Evolutionary conservation across 2,113 vertebrate genomes (phyloP).

Genomic region (Natator depressus): DNA sequence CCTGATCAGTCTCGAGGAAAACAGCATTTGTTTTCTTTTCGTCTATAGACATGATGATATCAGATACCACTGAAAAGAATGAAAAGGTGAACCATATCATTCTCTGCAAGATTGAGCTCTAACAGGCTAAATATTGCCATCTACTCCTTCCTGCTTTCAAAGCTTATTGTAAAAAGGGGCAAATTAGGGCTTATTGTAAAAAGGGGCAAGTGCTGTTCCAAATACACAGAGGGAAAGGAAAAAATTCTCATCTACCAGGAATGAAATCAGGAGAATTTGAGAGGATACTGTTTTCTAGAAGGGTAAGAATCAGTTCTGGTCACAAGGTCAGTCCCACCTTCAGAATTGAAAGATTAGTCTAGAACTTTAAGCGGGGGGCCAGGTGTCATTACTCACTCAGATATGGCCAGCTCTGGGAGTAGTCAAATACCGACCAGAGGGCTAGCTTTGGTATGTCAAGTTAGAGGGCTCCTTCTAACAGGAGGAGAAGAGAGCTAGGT

Average conservation of each 20-base stretch:
- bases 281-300: neutral
- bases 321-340: too few species aligned
- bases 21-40: neutral
- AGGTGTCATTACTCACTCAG: neutral
- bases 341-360: neutral
- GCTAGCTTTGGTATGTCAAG: neutral
- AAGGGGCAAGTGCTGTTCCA: neutral
- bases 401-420: neutral
- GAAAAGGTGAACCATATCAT: neutral
- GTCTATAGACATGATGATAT: neutral
- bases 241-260: neutral
- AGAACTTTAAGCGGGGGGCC: neutral
- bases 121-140: neutral
- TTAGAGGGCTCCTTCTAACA: neutral
- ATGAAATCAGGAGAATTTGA: neutral
- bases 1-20: fast-evolving
- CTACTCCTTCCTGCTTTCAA: neutral
- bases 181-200: neutral
- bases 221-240: neutral
- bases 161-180: neutral
- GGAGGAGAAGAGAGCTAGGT: neutral
- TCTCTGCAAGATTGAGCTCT: neutral
- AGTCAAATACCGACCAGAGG: neutral
- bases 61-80: neutral
- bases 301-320: neutral